Conservation (phyloP, 2,888 invertebrate genomes). For the Drosophila paracracens region DNA sequence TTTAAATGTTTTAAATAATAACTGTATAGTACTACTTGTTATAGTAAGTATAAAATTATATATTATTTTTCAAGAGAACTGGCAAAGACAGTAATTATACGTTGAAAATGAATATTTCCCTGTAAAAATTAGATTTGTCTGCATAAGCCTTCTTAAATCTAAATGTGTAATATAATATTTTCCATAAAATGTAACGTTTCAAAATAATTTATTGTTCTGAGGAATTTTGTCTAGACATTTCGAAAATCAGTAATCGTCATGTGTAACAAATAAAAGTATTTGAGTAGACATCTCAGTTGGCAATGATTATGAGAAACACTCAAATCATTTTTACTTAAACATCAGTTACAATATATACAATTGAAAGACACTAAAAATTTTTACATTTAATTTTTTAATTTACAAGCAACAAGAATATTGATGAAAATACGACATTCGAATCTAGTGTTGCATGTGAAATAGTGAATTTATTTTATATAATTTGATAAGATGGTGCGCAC, state of each 20-base stretch:
- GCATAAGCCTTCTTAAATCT: background rate
- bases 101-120: background rate
- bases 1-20: background rate
- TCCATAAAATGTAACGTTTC: background rate
- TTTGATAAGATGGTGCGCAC: conserved; percentile 76
- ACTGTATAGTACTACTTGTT: too few relatives aligned
- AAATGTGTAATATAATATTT: background rate
- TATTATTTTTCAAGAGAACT: background rate
- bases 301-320: conserved; percentile 11
- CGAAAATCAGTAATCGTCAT: background rate
- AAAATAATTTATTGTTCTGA: background rate
- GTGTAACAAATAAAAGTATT: background rate
- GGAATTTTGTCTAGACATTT: conserved; percentile 2
- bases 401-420: conserved; percentile 34
- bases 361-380: conserved; percentile 51
- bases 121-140: background rate
- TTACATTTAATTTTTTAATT: conserved; percentile 54
- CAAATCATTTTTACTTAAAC: conserved; percentile 44
- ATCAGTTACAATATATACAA: conserved; percentile 52
- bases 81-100: too few relatives aligned
- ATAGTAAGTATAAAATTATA: too few relatives aligned
- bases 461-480: conserved; percentile 3
- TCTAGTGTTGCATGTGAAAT: conserved; percentile 25
- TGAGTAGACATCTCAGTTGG: conserved; percentile 18
- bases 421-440: conserved; percentile 13